These are phyloP conservation scores for Camelus bactrianus DNA, from an alignment of 2,113 vertebrate genomes.

Conservation along the genomic window DNA sequence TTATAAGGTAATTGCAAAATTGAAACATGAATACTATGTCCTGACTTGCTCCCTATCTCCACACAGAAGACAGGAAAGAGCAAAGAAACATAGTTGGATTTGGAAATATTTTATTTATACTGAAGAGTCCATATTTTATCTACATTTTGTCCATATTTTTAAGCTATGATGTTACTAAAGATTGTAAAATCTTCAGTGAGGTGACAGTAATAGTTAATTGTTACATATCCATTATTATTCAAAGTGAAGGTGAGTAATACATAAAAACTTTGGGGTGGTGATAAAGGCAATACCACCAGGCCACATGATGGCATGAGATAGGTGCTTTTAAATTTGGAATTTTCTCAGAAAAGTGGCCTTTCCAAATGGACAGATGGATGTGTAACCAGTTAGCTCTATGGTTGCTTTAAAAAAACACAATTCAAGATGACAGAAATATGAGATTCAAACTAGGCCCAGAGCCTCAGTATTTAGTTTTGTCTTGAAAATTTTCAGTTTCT, in stretches of 20 bases:
- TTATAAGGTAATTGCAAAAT: background rate
- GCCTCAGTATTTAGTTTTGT: background rate
- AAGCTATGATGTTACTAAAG: slow-evolving; percentile 16
- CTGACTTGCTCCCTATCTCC: background rate
- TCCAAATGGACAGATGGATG: background rate
- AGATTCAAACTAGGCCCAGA: background rate
- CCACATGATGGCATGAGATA: background rate
- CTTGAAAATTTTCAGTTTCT: background rate
- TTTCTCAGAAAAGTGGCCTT: background rate
- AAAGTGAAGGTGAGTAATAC: background rate
- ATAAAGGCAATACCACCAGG: background rate
- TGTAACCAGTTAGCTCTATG: background rate
- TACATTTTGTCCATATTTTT: background rate
- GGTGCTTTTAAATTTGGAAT: background rate
- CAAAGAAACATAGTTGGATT: background rate
- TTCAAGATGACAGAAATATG: background rate
- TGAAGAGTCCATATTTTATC: background rate
- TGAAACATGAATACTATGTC: background rate
- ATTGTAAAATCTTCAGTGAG: background rate
- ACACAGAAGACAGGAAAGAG: background rate
- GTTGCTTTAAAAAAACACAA: slow-evolving; percentile 9
- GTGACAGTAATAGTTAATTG: background rate
- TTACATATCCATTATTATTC: background rate
- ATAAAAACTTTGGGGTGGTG: background rate
- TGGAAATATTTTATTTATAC: background rate